A percentile compares a stretch with the other conserved stretches of the same genome.
Conservation (phyloP, 2,797 vertebrate species). For the Simalia tracyae region DNA sequence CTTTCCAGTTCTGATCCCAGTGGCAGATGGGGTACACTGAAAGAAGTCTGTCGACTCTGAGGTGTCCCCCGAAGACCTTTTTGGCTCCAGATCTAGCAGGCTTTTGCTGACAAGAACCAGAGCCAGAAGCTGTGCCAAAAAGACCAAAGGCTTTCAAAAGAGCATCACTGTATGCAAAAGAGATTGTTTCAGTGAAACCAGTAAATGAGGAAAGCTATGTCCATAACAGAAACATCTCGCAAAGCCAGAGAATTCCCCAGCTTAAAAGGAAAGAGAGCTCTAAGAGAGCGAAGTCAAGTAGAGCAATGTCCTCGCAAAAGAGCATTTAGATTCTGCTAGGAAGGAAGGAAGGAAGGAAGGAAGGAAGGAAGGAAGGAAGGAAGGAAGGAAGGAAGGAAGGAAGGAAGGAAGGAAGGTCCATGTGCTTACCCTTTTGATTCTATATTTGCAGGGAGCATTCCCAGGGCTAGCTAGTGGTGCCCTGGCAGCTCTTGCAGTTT, state of each 20-base stretch:
- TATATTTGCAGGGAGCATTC: slow-evolving; percentile 60
- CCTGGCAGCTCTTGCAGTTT: slow-evolving; percentile 41
- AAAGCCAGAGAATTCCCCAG: slow-evolving; percentile 30
- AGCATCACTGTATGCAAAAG: slow-evolving; percentile 13
- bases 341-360: neutral
- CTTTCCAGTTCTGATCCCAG: neutral
- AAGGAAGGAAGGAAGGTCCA: slow-evolving; percentile 7
- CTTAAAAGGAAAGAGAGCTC: slow-evolving; percentile 28
- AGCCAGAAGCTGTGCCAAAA: slow-evolving; percentile 1
- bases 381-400: neutral
- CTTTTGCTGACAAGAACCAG: neutral
- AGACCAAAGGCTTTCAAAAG: neutral
- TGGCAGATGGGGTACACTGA: slow-evolving; percentile 13
- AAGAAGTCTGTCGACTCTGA: slow-evolving; percentile 2
- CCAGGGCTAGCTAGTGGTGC: slow-evolving; percentile 46
- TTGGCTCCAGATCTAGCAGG: slow-evolving; percentile 8
- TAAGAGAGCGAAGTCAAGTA: neutral
- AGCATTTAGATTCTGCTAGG: slow-evolving; percentile 64
- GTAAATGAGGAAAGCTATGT: slow-evolving; percentile 28
- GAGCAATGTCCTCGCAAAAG: slow-evolving; percentile 49
- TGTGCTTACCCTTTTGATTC: slow-evolving; percentile 57
- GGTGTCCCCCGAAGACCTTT: neutral
- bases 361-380: slow-evolving; percentile 23
- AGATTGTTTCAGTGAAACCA: neutral
- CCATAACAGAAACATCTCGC: slow-evolving; percentile 37